Evolutionary conservation across 2,888 invertebrate genomes (phyloP).

Genomic region (Acanthococcus lagerstroemiae): DNA sequence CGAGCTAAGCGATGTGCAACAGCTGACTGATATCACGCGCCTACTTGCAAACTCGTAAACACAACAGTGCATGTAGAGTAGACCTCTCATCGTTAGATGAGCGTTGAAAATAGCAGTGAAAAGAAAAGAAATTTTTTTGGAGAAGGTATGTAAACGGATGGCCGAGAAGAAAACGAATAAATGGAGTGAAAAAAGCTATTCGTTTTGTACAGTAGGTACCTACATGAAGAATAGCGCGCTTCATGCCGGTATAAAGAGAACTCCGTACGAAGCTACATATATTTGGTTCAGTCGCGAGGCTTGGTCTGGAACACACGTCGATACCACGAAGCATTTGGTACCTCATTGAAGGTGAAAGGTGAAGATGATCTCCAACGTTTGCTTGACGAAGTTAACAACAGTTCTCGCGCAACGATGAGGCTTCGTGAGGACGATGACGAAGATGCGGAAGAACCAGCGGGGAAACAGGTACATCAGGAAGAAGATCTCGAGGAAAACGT

Average conservation of each 20-base stretch:
- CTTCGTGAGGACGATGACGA: neutral
- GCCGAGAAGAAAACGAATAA: constrained; percentile 5
- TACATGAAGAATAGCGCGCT: constrained; percentile 14
- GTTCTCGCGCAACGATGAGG: neutral
- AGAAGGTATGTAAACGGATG: constrained; percentile 17
- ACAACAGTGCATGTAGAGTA: too few relatives aligned
- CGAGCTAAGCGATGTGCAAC: neutral
- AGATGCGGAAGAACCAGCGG: neutral
- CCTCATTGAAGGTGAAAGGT: neutral
- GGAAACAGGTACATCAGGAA: neutral
- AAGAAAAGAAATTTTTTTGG: neutral
- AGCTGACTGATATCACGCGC: neutral
- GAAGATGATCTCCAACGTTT: neutral
- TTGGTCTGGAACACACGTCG: neutral
- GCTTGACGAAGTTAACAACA: neutral
- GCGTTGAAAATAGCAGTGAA: constrained; percentile 29
- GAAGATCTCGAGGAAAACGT: neutral
- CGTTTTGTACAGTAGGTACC: too few relatives aligned
- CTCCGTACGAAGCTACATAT: constrained; percentile 11
- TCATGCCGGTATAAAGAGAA: constrained; percentile 2
- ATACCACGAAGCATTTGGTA: neutral
- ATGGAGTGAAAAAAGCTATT: constrained; percentile 1
- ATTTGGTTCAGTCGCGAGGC: constrained; percentile 4
- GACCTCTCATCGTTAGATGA: too few relatives aligned
- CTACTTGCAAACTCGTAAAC: too few relatives aligned